Evolutionary conservation across 2,113 vertebrate genomes (phyloP).

Genomic region (Pelecanus crispus): DNA sequence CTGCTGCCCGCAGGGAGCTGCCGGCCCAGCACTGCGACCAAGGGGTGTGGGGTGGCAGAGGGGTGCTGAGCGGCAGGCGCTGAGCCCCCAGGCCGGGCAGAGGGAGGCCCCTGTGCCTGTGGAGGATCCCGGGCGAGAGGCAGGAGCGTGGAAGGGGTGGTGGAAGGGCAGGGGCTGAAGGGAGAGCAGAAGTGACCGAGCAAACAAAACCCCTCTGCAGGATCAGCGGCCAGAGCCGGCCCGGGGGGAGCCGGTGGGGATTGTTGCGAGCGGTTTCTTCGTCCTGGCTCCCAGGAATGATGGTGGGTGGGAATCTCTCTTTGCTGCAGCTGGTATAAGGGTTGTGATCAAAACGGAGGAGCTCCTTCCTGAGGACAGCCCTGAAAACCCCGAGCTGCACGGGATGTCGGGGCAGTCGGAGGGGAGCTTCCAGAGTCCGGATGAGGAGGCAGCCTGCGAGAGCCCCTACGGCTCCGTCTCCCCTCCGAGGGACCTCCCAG

Average conservation of each 20-base stretch:
- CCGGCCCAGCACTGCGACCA: neutral
- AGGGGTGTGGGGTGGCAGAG: neutral
- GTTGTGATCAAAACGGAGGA: slow-evolving; percentile 68
- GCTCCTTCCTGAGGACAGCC: slow-evolving; percentile 60
- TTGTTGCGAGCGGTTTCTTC: neutral
- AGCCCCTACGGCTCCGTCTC: slow-evolving; percentile 59
- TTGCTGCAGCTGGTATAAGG: slow-evolving; percentile 54
- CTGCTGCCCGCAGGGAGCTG: neutral
- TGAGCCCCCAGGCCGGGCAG: fast-evolving
- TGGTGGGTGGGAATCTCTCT: fast-evolving
- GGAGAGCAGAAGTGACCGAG: neutral
- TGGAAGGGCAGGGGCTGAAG: neutral
- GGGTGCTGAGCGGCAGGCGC: neutral
- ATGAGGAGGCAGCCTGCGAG: slow-evolving; percentile 22
- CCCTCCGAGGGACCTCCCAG: neutral
- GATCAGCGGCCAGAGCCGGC: neutral
- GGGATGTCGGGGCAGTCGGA: slow-evolving; percentile 52
- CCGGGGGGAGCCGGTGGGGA: fast-evolving
- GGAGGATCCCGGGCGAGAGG: neutral
- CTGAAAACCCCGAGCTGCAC: slow-evolving; percentile 48
- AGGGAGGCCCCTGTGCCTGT: neutral
- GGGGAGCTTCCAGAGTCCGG: slow-evolving; percentile 56
- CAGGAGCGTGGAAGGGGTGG: neutral
- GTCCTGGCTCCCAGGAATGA: neutral
- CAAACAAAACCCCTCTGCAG: fast-evolving